Base-by-base conservation (phyloP, 37 sponge, comb jelly and placozoan genomes). In the Eunapius fragilis region DNA sequence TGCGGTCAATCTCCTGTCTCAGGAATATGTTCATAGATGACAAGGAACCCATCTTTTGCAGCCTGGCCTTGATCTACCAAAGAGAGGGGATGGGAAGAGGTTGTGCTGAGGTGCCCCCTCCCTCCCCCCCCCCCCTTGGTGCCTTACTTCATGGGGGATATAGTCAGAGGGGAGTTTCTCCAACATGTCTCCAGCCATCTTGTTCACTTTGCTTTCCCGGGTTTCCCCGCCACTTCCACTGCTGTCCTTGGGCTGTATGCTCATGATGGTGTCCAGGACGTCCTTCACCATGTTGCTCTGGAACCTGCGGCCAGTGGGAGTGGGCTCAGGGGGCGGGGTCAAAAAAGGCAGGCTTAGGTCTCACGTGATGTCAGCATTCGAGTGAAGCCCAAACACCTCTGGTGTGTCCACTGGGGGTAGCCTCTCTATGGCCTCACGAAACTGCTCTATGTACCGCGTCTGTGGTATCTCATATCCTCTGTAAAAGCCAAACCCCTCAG, bases 21-120 rank as follows among this genome's bases (percentile, higher is more conserved):
- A 98, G 89, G 93, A 98, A 98, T 73, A 98, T 98, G 82, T 97
- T 98, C 99, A 98, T 95, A 26, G 97, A 93, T 10, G 98, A 91
- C 48, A 98, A 88, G 0, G 85, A 72, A 68, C 97, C 96, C 96
- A 97, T 97, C 85, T 93, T 93, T 85, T 93, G 90, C 26, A 98
- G 90, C 13, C 98, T 74, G n/a, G 94, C 91, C 71, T 89, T 90
- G 25, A 98, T 95, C 97, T 97, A 50, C 24, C 76, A 75, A 5
- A 12, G 30, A 74, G 23, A 11, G 76, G 32, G 35, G 32, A 11
- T 3, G 31, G 35, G 36, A 34, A 6, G 25, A 11, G 37, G 71
- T 3, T 3, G 2, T 30, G 5, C 28, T 70, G 28, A 41, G n/a
- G n/a, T n/a, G n/a, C n/a, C n/a, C n/a, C n/a, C n/a, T n/a, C n/a